These are phyloP conservation scores for Conus ventricosus DNA, from an alignment of 1,140 invertebrate species.

Conservation along the genomic window DNA sequence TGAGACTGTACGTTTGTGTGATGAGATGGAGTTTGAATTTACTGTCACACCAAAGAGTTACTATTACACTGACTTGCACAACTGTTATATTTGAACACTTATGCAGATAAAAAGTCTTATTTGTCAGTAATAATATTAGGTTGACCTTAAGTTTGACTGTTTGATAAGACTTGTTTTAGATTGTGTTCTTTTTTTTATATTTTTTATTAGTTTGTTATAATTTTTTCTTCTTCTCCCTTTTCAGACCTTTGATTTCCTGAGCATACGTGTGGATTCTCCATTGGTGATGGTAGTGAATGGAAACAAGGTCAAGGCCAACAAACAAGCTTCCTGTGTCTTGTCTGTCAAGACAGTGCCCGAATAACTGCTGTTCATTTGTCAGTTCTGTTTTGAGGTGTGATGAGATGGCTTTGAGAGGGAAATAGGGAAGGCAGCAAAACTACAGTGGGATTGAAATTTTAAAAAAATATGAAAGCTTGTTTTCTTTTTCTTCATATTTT, in stretches of 20 bases:
- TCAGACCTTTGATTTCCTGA: constrained; percentile 82
- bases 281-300: constrained; percentile 85
- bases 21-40: too few species aligned
- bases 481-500: too few species aligned
- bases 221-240: constrained; percentile 42
- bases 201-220: too few species aligned
- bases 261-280: constrained; percentile 86
- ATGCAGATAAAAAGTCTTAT: too few species aligned
- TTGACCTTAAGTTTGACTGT: too few species aligned
- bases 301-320: constrained; percentile 81
- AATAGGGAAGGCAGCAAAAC: not conserved
- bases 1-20: too few species aligned
- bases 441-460: not conserved
- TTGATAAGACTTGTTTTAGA: too few species aligned
- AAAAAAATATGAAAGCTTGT: not conserved
- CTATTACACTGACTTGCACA: too few species aligned
- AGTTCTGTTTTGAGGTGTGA: not conserved
- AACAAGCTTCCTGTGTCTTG: constrained; percentile 79
- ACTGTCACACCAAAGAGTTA: too few species aligned
- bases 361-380: constrained; percentile 33
- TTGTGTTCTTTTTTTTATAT: too few species aligned
- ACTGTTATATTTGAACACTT: too few species aligned
- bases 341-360: constrained; percentile 58
- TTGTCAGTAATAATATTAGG: too few species aligned
- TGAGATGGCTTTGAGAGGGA: not conserved